phyloP scores from a whole-genome alignment of 2,888 invertebrate species.

The Dione vanillae region DNA sequence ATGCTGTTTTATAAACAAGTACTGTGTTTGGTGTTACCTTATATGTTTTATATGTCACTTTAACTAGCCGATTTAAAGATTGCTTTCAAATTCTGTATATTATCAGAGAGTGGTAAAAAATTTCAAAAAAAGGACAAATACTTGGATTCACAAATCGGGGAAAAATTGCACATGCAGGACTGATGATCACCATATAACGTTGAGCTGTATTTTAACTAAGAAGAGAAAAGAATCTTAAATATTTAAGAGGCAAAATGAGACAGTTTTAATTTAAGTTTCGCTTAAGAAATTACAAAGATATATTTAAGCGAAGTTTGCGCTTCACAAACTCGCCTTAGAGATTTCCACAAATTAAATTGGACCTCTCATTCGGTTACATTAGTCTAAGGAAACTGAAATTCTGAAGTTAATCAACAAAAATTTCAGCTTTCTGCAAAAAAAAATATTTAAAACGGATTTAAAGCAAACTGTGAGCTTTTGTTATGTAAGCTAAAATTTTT shows the following conservation, averaged over 20 bases:
- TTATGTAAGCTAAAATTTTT: neutral
- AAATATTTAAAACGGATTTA: neutral
- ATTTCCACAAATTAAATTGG: conserved; percentile 3
- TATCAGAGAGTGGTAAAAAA: no score
- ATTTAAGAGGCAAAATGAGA: no score
- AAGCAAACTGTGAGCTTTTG: neutral
- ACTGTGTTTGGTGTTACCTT: no score
- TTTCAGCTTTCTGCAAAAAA: neutral
- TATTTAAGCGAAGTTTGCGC: neutral
- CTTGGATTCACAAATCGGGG: no score
- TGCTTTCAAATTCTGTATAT: no score
- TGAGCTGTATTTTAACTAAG: no score
- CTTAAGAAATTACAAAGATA: neutral
- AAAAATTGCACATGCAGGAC: no score
- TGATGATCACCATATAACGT: no score
- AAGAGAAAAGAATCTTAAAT: neutral
- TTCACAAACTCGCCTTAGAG: conserved; percentile 1
- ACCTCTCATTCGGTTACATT: conserved; percentile 4
- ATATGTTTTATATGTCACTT: no score
- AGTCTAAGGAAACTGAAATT: neutral
- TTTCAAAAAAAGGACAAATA: no score
- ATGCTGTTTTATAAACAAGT: no score
- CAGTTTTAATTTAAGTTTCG: neutral
- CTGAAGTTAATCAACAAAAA: neutral
- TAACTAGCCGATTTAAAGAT: no score